Evolutionary conservation across 1,140 invertebrate species (phyloP).

Genomic region (Drosophila subobscura): DNA sequence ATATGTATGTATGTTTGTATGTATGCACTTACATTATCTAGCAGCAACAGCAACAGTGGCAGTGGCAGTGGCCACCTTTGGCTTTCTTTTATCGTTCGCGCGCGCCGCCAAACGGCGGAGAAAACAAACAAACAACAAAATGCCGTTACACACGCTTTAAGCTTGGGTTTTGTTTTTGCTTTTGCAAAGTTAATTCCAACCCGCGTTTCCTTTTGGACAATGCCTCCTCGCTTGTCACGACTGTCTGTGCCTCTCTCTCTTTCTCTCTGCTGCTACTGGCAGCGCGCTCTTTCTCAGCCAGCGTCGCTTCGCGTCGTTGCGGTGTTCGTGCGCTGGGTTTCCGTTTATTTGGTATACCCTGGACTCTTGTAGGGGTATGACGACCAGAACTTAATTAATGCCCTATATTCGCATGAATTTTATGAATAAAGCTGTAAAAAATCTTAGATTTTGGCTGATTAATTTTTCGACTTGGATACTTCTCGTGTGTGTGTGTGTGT

Average conservation of each 20-base stretch:
- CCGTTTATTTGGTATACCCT: constrained; percentile 48
- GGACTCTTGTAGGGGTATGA: too few species aligned
- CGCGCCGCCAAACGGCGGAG: constrained; percentile 8
- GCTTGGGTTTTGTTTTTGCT: constrained; percentile 26
- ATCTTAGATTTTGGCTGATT: too few species aligned
- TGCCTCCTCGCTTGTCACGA: constrained; percentile 31
- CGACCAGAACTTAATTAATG: too few species aligned
- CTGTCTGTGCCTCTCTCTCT: constrained; percentile 19
- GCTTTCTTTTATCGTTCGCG: constrained; percentile 25
- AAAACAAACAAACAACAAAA: constrained; percentile 47
- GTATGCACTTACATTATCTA: background rate
- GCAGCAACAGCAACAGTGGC: background rate
- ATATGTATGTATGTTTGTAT: background rate
- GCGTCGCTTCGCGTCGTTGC: too few species aligned
- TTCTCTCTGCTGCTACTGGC: background rate
- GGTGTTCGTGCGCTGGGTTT: constrained; percentile 43
- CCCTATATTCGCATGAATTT: too few species aligned
- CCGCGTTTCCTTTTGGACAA: constrained; percentile 69
- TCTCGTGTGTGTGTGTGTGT: too few species aligned
- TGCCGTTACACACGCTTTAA: constrained; percentile 46
- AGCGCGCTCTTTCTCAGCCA: too few species aligned
- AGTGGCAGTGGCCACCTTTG: constrained; percentile 4
- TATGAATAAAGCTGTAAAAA: too few species aligned
- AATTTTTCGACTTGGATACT: too few species aligned
- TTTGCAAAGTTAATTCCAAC: constrained; percentile 49